These are phyloP conservation scores for Drymodes brunneopygia DNA, from an alignment of 2,113 vertebrate genomes.

Conservation along the genomic window DNA sequence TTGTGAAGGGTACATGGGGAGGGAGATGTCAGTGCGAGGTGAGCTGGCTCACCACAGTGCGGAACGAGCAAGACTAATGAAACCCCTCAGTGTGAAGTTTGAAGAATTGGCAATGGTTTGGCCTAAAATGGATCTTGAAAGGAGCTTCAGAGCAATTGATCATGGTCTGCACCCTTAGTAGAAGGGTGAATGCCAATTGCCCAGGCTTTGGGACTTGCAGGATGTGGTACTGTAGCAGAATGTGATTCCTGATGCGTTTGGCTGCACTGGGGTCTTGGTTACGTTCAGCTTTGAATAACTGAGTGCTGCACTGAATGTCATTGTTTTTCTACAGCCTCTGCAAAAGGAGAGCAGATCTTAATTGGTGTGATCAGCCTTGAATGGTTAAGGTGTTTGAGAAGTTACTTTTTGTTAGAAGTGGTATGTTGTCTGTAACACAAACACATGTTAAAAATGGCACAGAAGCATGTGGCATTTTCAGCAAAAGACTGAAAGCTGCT, in stretches of 20 bases:
- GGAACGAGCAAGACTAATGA: rapidly evolving
- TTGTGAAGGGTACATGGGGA: not conserved
- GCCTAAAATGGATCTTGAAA: not conserved
- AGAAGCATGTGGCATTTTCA: not conserved
- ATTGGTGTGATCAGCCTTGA: not conserved
- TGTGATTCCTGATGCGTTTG: not conserved
- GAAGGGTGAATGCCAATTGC: not conserved
- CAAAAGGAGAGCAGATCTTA: not conserved
- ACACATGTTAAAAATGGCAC: not conserved
- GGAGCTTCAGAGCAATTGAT: not conserved
- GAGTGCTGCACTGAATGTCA: not conserved
- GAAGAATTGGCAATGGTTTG: not conserved
- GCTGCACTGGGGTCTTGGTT: not conserved
- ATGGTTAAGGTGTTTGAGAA: not conserved
- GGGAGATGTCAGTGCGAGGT: not conserved
- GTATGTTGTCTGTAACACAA: not conserved
- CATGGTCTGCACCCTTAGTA: not conserved
- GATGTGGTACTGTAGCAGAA: not conserved
- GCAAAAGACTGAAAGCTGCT: not conserved
- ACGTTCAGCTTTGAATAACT: not conserved
- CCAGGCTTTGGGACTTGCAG: not conserved
- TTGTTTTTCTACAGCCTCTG: not conserved
- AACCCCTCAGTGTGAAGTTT: rapidly evolving
- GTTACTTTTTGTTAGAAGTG: not conserved
- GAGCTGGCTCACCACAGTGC: not conserved